phyloP scores from a whole-genome alignment of 2,797 vertebrate species.

The Aldrovandia affinis region DNA sequence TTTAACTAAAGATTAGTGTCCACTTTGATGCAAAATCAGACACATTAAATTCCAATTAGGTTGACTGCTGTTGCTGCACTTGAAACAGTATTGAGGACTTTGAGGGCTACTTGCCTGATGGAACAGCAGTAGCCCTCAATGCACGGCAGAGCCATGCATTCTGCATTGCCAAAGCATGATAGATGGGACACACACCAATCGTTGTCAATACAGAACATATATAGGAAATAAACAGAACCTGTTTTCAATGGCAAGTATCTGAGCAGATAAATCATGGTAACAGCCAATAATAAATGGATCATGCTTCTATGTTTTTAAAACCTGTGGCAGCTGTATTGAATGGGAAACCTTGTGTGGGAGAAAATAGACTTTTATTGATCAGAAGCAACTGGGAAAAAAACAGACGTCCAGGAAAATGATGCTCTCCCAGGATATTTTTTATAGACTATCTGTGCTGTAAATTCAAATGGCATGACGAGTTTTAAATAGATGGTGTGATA shows the following conservation, averaged over 20 bases:
- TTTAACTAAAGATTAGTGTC: too few relatives aligned
- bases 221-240: conserved; percentile 68
- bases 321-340: conserved; percentile 76
- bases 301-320: conserved; percentile 77
- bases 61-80: neutral
- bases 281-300: conserved; percentile 83
- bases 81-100: too few relatives aligned
- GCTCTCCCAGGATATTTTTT: conserved; percentile 69
- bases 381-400: conserved; percentile 67
- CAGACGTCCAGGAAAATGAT: conserved; percentile 74
- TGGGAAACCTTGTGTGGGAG: conserved; percentile 76
- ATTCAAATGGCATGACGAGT: conserved; percentile 41
- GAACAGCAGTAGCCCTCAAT: conserved; percentile 22
- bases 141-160: conserved; percentile 28
- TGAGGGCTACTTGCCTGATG: too few relatives aligned
- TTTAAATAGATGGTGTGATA: conserved; percentile 53
- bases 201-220: conserved; percentile 73
- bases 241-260: conserved; percentile 71
- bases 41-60: neutral
- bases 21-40: neutral
- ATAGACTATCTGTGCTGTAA: conserved; percentile 56
- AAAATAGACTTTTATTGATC: conserved; percentile 80
- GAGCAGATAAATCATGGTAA: conserved; percentile 75
- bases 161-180: conserved; percentile 46
- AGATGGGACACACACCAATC: conserved; percentile 56